Evolutionary conservation across 1,140 invertebrate genomes (phyloP), one percentile per base, ranked within the genome.

Genomic region (Eupristina koningsbergeri): DNA sequence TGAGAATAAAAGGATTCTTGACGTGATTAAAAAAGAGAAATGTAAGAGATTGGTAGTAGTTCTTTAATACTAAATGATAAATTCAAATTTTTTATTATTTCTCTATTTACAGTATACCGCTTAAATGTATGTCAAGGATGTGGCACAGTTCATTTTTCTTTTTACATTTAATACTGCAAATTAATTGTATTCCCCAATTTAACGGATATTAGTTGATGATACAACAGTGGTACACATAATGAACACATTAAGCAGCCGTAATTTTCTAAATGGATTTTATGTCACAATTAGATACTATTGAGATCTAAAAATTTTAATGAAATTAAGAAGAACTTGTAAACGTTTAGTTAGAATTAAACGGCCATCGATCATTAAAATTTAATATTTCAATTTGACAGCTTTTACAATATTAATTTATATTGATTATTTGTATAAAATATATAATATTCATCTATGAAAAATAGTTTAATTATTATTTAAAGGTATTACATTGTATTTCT

Each of bases 121-220:
- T 69, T 0, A 67, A 19, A 85, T 80, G 69, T 85, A 58, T 85
- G 84, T 85, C 84, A 85, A 85, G 84, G 80, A 82, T 85, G 80
- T 82, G 75, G 64, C 76, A 79, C 61, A 53, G 15, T 83, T 83
- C 45, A 26, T 26, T 58, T 83, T 69, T 77, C 74, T 41, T 67
- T 63, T 83, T 50, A 17, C 47, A 50, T 50, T 50, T 50, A 8
- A 50, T 17, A 17, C 13, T 15, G 47, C 47, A 50, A 15, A 17
- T 50, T 50, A 50, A 8, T 50, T 17, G 47, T 8, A 15, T 50
- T 17, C 47, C 9, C 17, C 9, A 17, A 50, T 15, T 50, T 50
- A 50, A 13, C 47, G 47, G 47, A 50, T 17, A 50, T 9, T 50
- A 50, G 47, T 15, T 50, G 9, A 50, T 50, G 11, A 45, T 45